phyloP scores from a whole-genome alignment of 2,113 vertebrate genomes.

The Notothenia coriiceps region DNA sequence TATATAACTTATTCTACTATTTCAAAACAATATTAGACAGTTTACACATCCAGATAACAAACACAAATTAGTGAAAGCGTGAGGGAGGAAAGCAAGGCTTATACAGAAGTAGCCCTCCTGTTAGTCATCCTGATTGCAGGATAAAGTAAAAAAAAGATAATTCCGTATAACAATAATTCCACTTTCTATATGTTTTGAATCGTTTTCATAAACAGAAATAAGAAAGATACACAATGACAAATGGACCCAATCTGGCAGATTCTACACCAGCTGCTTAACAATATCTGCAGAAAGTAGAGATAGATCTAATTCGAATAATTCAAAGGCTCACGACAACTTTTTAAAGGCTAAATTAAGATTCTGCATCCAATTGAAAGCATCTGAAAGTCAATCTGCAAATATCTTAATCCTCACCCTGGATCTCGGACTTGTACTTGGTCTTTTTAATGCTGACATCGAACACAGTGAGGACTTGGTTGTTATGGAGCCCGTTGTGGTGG shows the following conservation, averaged over 20 bases:
- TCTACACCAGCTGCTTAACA: neutral
- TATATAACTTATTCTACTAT: no score
- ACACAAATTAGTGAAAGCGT: no score
- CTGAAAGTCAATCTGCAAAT: constrained; percentile 7
- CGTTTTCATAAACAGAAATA: neutral
- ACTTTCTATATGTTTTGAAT: neutral
- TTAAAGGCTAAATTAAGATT: neutral
- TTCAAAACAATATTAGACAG: no score
- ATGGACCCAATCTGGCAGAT: neutral
- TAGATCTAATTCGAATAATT: constrained; percentile 8
- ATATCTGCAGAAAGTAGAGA: neutral
- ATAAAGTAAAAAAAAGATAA: no score
- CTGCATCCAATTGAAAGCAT: neutral
- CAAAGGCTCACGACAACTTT: constrained; percentile 5
- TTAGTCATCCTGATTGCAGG: no score
- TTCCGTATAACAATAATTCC: no score
- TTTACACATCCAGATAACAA: no score
- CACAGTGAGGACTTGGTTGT: constrained; percentile 69
- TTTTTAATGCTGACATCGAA: constrained; percentile 78
- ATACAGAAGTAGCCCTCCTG: no score
- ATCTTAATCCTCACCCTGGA: constrained; percentile 69
- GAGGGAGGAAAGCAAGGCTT: no score
- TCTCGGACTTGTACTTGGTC: constrained; percentile 73
- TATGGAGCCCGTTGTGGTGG: neutral
- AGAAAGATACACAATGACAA: constrained; percentile 7